These are phyloP conservation scores for Cheilosia urbana DNA, from an alignment of 2,888 invertebrate species.

Conservation along the genomic window DNA sequence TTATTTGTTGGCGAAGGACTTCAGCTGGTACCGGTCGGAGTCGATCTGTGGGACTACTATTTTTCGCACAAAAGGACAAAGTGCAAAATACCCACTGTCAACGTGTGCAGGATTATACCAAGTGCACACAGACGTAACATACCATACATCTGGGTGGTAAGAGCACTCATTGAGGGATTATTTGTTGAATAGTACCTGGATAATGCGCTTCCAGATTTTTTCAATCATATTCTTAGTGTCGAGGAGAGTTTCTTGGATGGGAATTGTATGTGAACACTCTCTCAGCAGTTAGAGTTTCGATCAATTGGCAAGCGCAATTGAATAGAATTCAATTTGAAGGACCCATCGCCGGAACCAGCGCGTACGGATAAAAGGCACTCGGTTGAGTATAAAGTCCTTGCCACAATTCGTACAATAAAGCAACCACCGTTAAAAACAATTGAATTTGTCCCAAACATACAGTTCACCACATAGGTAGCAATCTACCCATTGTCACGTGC, in stretches of 20 bases:
- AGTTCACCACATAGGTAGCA: neutral
- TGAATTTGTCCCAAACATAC: slow-evolving; percentile 45
- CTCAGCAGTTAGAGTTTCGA: slow-evolving; percentile 16
- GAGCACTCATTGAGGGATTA: slow-evolving; percentile 51
- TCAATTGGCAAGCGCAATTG: slow-evolving; percentile 53
- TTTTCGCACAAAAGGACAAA: slow-evolving; percentile 35
- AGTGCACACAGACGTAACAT: slow-evolving; percentile 59
- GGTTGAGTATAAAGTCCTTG: slow-evolving; percentile 13
- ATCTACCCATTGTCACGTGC: slow-evolving; percentile 32
- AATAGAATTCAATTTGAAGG: slow-evolving; percentile 54
- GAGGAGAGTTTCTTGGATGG: slow-evolving; percentile 6
- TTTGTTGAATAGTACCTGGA: slow-evolving; percentile 64
- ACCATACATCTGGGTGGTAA: slow-evolving; percentile 18
- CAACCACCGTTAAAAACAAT: slow-evolving; percentile 34
- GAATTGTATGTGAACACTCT: slow-evolving; percentile 4
- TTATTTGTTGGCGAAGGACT: slow-evolving; percentile 67
- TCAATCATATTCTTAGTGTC: slow-evolving; percentile 41
- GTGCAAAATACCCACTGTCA: slow-evolving; percentile 62
- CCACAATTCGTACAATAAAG: slow-evolving; percentile 4
- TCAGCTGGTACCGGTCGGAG: slow-evolving; percentile 5
- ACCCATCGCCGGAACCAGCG: slow-evolving; percentile 37
- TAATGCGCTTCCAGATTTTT: slow-evolving; percentile 44
- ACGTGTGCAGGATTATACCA: slow-evolving; percentile 60
- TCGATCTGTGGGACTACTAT: neutral
- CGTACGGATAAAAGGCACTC: slow-evolving; percentile 34